phyloP scores from a whole-genome alignment of 35 echinoderm and acorn worm genomes.

The Ptychodera flava region DNA sequence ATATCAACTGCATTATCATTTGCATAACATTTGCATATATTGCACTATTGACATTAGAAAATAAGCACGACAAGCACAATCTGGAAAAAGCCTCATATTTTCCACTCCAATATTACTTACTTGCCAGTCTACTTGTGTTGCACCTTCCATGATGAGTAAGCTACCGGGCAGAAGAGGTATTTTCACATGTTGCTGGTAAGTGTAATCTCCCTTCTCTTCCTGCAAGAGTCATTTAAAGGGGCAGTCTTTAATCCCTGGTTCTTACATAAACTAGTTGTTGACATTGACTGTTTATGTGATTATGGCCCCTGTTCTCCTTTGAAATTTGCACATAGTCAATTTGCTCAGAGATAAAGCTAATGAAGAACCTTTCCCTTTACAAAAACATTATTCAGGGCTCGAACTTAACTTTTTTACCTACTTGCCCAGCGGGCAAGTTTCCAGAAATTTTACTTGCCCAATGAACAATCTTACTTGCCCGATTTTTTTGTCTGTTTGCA shows the following conservation, averaged over 20 bases:
- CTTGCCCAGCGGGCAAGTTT: background rate
- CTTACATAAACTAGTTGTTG: background rate
- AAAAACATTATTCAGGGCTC: background rate
- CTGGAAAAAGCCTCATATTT: background rate
- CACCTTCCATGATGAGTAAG: constrained; percentile 66
- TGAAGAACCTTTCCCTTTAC: background rate
- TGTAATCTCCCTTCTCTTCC: constrained; percentile 30
- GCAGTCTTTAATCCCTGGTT: no score
- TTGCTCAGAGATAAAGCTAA: no score
- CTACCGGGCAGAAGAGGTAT: constrained; percentile 67
- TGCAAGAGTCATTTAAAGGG: no score
- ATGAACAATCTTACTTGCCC: no score
- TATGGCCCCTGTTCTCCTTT: background rate
- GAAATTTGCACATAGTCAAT: background rate
- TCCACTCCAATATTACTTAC: constrained; percentile 25
- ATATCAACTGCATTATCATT: background rate
- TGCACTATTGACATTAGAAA: background rate
- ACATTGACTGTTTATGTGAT: background rate
- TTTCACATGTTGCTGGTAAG: constrained; percentile 40
- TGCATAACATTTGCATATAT: background rate
- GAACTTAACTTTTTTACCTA: no score
- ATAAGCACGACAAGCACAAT: no score
- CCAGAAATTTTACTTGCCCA: background rate
- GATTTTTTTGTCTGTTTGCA: no score
- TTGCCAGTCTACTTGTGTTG: constrained; percentile 85